These are phyloP conservation scores for Dolichoris vasculosae DNA, from an alignment of 1,140 invertebrate species.

Conservation along the genomic window DNA sequence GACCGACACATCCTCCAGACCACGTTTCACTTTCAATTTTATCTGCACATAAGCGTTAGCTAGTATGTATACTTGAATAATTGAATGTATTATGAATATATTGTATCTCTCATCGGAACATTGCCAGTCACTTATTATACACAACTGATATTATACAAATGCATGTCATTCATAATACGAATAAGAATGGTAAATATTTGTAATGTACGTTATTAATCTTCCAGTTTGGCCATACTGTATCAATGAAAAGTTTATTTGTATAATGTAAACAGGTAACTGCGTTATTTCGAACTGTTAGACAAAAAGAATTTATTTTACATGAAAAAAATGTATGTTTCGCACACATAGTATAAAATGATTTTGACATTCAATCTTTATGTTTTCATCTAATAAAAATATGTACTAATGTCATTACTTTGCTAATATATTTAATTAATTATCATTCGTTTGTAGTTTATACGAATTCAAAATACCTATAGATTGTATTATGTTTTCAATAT, in stretches of 20 bases:
- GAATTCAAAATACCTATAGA: not conserved
- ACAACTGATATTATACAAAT: conserved; percentile 5
- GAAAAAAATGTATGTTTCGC: not conserved
- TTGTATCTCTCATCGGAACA: not conserved
- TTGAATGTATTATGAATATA: not conserved
- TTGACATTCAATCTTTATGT: too few relatives aligned
- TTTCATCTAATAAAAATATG: too few relatives aligned
- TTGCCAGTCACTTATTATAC: conserved; percentile 23
- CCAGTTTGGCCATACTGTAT: not conserved
- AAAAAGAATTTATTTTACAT: not conserved
- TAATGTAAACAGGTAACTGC: not conserved
- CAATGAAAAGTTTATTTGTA: conserved; percentile 11
- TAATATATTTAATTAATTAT: too few relatives aligned
- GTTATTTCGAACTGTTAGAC: not conserved
- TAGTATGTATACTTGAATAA: not conserved
- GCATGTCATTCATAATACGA: conserved; percentile 7
- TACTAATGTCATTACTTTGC: too few relatives aligned
- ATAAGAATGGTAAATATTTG: conserved; percentile 15
- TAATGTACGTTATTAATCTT: conserved; percentile 30
- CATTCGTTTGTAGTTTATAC: not conserved
- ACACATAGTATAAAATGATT: too few relatives aligned
- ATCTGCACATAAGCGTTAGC: not conserved
- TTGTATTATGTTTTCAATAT: not conserved
- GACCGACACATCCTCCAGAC: not conserved
- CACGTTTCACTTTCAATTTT: conserved; percentile 31